Evolutionary conservation across 2,888 invertebrate genomes (phyloP).

Genomic region (Scaptomyza polygonia): DNA sequence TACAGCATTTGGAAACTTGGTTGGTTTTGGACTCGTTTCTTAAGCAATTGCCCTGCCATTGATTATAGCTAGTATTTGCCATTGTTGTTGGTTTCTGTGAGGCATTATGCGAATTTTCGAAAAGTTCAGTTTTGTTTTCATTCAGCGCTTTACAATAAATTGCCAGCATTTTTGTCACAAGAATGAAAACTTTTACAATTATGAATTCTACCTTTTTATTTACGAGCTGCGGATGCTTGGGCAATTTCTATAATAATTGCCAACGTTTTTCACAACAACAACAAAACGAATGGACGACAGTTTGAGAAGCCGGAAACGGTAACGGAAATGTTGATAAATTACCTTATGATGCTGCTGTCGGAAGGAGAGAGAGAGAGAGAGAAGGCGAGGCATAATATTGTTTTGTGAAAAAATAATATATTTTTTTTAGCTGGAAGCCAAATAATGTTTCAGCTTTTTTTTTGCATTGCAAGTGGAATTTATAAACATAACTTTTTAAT

Average conservation of each 20-base stretch:
- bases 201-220: conserved; percentile 61
- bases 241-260: conserved; percentile 51
- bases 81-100: conserved; percentile 27
- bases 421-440: background rate
- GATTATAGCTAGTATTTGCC: conserved; percentile 49
- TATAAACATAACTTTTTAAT: background rate
- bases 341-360: conserved; percentile 4
- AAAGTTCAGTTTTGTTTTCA: conserved; percentile 12
- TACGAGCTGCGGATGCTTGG: conserved; percentile 42
- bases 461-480: background rate
- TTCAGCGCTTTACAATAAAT: conserved; percentile 49
- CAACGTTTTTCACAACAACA: conserved; percentile 18
- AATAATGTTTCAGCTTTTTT: background rate
- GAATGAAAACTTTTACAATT: conserved; percentile 74
- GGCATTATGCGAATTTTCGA: conserved; percentile 25
- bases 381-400: background rate
- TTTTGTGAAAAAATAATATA: conserved; percentile 10
- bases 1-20: conserved; percentile 39
- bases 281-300: conserved; percentile 8
- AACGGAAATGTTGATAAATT: conserved; percentile 52
- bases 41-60: conserved; percentile 62
- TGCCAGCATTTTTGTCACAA: conserved; percentile 69
- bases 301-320: conserved; percentile 15
- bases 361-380: background rate
- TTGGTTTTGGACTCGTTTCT: conserved; percentile 42